phyloP scores from a whole-genome alignment of 2,797 vertebrate genomes.

The Myotis pilosus region DNA sequence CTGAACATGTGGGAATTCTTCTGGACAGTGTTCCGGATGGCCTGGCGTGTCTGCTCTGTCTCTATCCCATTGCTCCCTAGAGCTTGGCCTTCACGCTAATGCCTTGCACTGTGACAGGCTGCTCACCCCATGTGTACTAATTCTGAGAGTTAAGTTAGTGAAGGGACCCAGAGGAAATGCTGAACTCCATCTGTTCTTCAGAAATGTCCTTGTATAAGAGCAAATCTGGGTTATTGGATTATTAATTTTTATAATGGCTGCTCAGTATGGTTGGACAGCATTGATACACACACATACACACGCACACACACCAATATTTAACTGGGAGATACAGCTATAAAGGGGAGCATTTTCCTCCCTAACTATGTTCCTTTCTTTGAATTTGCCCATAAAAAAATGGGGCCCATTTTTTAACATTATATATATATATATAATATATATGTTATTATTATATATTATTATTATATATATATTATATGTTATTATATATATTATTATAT shows the following conservation, averaged over 20 bases:
- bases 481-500: too few species aligned
- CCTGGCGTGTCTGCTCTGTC: background rate
- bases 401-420: background rate
- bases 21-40: background rate
- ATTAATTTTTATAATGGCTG: constrained; percentile 18
- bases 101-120: background rate
- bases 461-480: too few species aligned
- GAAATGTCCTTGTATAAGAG: background rate
- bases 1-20: background rate
- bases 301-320: background rate
- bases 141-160: background rate
- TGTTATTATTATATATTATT: too few species aligned
- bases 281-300: background rate
- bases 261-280: background rate
- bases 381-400: background rate
- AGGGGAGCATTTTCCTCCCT: background rate
- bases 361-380: background rate
- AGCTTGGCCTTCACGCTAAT: background rate
- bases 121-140: background rate
- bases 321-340: background rate
- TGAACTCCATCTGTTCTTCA: background rate
- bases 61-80: background rate
- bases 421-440: too few species aligned
- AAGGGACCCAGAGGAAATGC: background rate
- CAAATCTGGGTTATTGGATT: background rate